Conservation (phyloP, 2,113 vertebrate genomes). For the Cochlearius cochlearius region DNA sequence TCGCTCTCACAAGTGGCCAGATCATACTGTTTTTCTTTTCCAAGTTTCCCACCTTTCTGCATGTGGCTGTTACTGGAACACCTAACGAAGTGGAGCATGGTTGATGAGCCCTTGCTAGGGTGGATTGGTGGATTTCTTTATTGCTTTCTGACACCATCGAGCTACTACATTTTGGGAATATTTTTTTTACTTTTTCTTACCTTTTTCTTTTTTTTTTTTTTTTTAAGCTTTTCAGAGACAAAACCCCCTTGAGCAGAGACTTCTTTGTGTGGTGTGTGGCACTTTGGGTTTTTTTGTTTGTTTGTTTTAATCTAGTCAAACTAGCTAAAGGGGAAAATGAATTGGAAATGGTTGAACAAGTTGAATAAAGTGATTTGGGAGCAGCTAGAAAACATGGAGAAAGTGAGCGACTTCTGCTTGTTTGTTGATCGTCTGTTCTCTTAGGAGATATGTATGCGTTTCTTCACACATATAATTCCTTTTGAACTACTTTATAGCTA, state of each 20-base stretch:
- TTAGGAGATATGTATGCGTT: neutral
- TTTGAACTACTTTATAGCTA: neutral
- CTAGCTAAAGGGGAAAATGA: neutral
- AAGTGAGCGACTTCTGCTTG: neutral
- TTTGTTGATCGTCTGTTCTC: neutral
- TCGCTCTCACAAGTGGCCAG: neutral
- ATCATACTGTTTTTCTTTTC: neutral
- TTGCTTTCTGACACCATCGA: neutral
- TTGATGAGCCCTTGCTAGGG: neutral
- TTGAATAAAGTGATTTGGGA: neutral
- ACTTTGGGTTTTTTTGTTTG: fast-evolving
- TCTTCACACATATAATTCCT: neutral
- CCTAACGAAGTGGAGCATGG: neutral
- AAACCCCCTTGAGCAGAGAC: neutral
- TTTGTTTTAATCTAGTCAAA: neutral
- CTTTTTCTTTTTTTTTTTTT: neutral
- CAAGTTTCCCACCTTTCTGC: neutral
- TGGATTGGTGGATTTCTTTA: neutral
- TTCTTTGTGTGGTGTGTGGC: neutral
- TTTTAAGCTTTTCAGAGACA: neutral
- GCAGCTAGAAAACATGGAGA: neutral
- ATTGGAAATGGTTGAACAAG: neutral
- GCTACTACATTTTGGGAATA: neutral
- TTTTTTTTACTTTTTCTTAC: neutral
- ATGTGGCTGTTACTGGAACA: neutral